Base-by-base conservation (phyloP, 1,140 invertebrate genomes). In the Polyergus mexicanus region DNA sequence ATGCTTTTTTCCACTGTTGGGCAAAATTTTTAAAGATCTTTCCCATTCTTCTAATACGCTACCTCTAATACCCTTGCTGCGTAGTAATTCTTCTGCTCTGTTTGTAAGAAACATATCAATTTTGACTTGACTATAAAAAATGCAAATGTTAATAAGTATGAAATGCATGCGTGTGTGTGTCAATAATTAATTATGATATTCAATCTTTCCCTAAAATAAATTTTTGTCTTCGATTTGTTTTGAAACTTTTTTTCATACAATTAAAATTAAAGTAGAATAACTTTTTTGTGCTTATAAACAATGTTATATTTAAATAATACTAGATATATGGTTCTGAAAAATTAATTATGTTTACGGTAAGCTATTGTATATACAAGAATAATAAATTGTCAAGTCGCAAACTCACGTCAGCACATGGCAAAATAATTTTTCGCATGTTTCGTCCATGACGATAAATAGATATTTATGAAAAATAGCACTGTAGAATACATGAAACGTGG, bases 1-100 rank as follows among this genome's bases (percentile, higher is more conserved):
- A 86, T 96, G 94, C 90, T 96, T 96, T 78, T 94, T 89, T 4
- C 96, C 96, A 71, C 93, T 90, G 87, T 95, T 95, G n/a, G 96
- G 96, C 47, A 96, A 89, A 47, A 93, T 89, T 32, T 87, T 89
- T n/a, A 89, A 84, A 0, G 92, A 93, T 71, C 92, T 93, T 68
- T 94, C 92, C 83, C 86, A 95, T 81, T 95, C 93, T 25, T 94
- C 87, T 81, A 89, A 94, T 13, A 93, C 92, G 77, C 92, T 91
- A 38, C 89, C 92, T 87, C 94, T 95, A 28, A 95, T 95, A 41
- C 95, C 95, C 83, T 94, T 96, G 87, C 95, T 95, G 66, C 92
- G 87, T 51, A 96, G 93, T 25, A 96, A 89, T 75, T 96, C 94
- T 75, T 94, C 89, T 11, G 95, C 96, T n/a, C 96, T 96, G 78